A percentile compares a stretch with the other conserved stretches of the same genome.
Conservation (phyloP, 2,888 invertebrate genomes). For the Trachelus iudaicus region DNA sequence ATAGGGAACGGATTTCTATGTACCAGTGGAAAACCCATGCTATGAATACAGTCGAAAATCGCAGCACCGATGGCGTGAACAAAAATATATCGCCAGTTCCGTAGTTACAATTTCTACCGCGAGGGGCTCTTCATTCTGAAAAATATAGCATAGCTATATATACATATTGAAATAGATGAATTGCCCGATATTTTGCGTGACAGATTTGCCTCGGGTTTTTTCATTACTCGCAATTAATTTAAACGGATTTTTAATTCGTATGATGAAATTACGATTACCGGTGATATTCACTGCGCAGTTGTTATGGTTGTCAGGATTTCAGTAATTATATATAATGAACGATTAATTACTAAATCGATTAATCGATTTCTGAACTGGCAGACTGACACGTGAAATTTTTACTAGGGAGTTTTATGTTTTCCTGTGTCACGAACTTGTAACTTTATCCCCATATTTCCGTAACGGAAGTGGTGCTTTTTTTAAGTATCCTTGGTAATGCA, state of each 20-base stretch:
- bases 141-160: neutral
- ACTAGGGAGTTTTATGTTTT: neutral
- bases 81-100: neutral
- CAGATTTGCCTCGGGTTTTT: neutral
- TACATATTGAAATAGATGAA: neutral
- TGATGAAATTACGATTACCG: neutral
- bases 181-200: neutral
- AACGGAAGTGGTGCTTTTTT: constrained; percentile 3
- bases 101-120: neutral
- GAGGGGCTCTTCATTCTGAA: neutral
- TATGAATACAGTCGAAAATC: neutral
- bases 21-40: neutral
- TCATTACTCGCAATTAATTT: neutral
- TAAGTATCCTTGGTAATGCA: neutral
- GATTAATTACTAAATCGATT: neutral
- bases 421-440: neutral
- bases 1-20: neutral
- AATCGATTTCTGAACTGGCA: neutral
- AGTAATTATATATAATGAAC: neutral
- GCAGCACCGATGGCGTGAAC: neutral
- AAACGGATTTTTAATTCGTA: neutral
- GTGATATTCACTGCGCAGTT: neutral
- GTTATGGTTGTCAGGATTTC: neutral
- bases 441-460: neutral
- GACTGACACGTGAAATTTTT: neutral